A percentile compares a stretch with the other conserved stretches of the same genome.
phyloP scores from a whole-genome alignment of 2,888 invertebrate species.

The Lycaena phlaeas region DNA sequence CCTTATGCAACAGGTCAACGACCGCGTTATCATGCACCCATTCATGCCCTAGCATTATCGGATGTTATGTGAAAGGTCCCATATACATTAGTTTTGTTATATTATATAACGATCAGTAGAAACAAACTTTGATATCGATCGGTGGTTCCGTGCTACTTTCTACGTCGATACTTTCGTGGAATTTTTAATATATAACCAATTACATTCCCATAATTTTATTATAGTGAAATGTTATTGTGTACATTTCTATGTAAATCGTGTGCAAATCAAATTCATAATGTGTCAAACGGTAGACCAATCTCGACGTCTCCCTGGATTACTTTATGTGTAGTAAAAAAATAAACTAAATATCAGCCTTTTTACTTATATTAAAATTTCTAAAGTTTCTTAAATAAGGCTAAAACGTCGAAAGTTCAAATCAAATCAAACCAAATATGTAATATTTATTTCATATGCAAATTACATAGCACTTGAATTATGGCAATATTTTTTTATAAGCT shows the following conservation, averaged over 20 bases:
- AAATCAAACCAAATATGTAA: too few species aligned
- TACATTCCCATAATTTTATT: background rate
- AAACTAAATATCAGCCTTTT: too few species aligned
- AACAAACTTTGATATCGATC: conserved; percentile 3
- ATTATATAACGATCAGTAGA: conserved; percentile 11
- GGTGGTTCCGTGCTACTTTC: conserved; percentile 5
- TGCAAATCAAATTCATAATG: background rate
- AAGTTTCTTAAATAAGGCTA: too few species aligned
- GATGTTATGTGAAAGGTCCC: conserved; percentile 37
- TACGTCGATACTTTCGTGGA: conserved; percentile 1
- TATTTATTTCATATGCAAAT: too few species aligned
- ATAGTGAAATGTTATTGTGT: background rate
- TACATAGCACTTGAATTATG: too few species aligned
- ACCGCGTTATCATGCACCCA: conserved; percentile 37
- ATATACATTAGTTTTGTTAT: conserved; percentile 21
- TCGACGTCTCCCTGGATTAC: too few species aligned
- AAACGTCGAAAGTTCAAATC: too few species aligned
- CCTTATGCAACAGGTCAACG: conserved; percentile 60
- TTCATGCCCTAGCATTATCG: conserved; percentile 32
- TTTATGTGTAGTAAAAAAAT: too few species aligned
- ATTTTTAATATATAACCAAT: background rate
- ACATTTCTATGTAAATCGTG: background rate
- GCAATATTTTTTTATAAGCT: too few species aligned
- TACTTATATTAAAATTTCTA: too few species aligned
- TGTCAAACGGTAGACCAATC: too few species aligned